Percentiles rank a stretch among this genome's conserved stretches.
Conservation (phyloP, 2,113 vertebrate genomes). For the Pelecanus crispus region DNA sequence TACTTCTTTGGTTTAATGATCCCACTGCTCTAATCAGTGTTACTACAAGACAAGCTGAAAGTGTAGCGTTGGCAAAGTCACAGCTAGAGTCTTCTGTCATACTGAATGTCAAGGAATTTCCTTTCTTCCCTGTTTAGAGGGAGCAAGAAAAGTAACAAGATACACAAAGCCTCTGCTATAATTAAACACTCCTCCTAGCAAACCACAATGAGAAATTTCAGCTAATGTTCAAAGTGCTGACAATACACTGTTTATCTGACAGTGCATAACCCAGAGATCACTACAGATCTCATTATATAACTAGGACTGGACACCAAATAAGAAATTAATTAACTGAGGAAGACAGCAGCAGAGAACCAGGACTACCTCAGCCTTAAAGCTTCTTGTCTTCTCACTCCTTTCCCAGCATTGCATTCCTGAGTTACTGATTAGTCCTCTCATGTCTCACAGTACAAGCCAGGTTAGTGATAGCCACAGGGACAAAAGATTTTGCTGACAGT, state of each 20-base stretch:
- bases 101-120: not conserved
- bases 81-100: not conserved
- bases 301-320: not conserved
- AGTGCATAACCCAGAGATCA: not conserved
- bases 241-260: not conserved
- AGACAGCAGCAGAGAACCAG: not conserved
- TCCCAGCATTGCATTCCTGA: not conserved
- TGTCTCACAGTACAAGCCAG: not conserved
- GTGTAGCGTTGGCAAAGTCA: not conserved
- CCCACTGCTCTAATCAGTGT: not conserved
- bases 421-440: not conserved
- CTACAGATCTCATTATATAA: not conserved
- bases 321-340: not conserved
- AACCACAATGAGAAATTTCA: not conserved
- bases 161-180: not conserved
- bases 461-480: not conserved
- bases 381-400: not conserved
- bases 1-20: not conserved
- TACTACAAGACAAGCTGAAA: not conserved
- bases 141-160: not conserved
- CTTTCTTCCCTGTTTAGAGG: not conserved
- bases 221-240: not conserved
- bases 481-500: not conserved
- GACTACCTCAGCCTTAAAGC: not conserved
- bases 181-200: not conserved